Evolutionary conservation across 2,888 invertebrate species (phyloP).

Genomic region (Myathropa florea): DNA sequence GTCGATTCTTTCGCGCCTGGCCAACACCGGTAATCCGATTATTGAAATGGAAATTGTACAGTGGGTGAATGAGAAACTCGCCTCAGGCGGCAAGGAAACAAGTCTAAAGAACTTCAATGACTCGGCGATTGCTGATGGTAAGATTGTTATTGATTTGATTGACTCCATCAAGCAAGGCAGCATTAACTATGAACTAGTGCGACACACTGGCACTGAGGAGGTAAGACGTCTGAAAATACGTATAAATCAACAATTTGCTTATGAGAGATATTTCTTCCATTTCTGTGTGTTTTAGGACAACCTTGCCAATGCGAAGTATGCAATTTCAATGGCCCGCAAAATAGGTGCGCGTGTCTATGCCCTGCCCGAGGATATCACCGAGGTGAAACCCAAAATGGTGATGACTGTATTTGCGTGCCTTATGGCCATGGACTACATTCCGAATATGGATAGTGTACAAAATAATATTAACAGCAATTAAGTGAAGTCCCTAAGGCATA

Average conservation of each 20-base stretch:
- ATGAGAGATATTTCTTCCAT: neutral
- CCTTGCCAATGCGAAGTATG: slow-evolving; percentile 99
- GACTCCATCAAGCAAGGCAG: slow-evolving; percentile 98
- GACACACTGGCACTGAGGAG: slow-evolving; percentile 89
- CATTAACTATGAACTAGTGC: slow-evolving; percentile 95
- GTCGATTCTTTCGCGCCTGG: slow-evolving; percentile 93
- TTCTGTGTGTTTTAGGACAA: slow-evolving; percentile 86
- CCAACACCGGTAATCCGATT: slow-evolving; percentile 93
- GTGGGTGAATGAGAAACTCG: slow-evolving; percentile 97
- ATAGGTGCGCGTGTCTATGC: slow-evolving; percentile 99
- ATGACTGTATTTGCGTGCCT: slow-evolving; percentile 99
- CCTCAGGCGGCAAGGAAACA: slow-evolving; percentile 87
- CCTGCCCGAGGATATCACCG: slow-evolving; percentile 98
- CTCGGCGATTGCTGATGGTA: slow-evolving; percentile 92
- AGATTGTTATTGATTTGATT: slow-evolving; percentile 96
- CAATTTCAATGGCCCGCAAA: slow-evolving; percentile 98
- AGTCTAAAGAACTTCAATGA: slow-evolving; percentile 93
- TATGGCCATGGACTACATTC: slow-evolving; percentile 98
- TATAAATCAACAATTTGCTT: neutral
- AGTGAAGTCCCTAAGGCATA: slow-evolving; percentile 37
- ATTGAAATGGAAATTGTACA: slow-evolving; percentile 97
- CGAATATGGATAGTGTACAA: slow-evolving; percentile 87
- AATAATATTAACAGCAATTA: slow-evolving; percentile 77
- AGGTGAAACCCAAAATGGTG: slow-evolving; percentile 99
- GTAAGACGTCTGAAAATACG: slow-evolving; percentile 81